phyloP scores from a whole-genome alignment of 2,888 invertebrate species.

The Ophioninae sp. region DNA sequence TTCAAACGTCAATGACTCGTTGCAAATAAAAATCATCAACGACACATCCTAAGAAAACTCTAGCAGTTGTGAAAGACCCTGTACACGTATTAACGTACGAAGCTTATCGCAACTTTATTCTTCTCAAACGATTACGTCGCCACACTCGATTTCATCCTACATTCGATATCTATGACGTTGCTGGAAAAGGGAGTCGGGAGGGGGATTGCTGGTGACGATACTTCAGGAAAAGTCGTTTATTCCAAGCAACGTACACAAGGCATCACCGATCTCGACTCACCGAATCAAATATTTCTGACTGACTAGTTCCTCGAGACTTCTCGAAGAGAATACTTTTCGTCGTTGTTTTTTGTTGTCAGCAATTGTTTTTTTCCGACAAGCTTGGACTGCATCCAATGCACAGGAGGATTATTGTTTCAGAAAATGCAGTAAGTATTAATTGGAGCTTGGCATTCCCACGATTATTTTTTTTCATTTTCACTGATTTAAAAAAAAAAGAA shows the following conservation, averaged over 20 bases:
- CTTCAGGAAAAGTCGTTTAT: conserved; percentile 37
- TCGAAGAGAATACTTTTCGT: neutral
- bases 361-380: neutral
- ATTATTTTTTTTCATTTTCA: neutral
- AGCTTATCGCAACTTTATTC: conserved; percentile 40
- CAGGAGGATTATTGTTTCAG: neutral
- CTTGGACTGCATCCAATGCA: neutral
- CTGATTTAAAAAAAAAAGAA: neutral
- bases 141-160: conserved; percentile 49
- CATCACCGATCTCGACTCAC: conserved; percentile 4
- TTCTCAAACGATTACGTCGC: conserved; percentile 41
- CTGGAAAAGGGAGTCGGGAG: no score
- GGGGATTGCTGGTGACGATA: neutral
- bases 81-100: neutral
- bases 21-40: no score
- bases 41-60: neutral
- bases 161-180: conserved; percentile 35
- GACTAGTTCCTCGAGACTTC: neutral
- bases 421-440: neutral
- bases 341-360: neutral
- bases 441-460: neutral
- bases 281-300: conserved; percentile 41
- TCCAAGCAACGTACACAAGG: neutral
- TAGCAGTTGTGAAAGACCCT: neutral
- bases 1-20: no score